phyloP scores from a whole-genome alignment of 2,888 invertebrate genomes.

The Caenorhabditis panamensis region DNA sequence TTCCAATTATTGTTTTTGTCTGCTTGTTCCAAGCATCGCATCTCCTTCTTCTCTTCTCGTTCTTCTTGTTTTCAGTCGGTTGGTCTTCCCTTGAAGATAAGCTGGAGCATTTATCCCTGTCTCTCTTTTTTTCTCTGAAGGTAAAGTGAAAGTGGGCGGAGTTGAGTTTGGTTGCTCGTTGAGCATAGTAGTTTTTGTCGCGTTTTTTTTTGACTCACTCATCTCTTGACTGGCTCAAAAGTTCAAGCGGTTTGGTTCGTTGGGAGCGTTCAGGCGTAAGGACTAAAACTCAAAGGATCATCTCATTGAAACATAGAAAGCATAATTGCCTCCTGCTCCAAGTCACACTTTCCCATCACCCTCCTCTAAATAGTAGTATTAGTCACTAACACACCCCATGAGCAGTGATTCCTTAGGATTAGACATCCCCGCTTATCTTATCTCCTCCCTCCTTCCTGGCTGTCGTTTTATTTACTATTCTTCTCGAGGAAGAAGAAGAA shows the following conservation, averaged over 20 bases:
- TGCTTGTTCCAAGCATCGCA: neutral
- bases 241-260: constrained; percentile 9
- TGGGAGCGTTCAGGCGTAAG: too few relatives aligned
- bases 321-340: too few relatives aligned
- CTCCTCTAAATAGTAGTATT: too few relatives aligned
- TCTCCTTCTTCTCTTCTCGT: neutral
- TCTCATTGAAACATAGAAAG: too few relatives aligned
- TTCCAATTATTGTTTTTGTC: constrained; percentile 24
- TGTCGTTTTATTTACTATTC: constrained; percentile 40
- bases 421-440: constrained; percentile 18
- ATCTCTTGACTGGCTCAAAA: constrained; percentile 6
- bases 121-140: neutral
- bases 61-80: neutral
- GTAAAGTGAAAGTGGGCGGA: neutral
- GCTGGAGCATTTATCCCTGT: constrained; percentile 14
- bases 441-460: neutral
- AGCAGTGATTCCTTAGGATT: constrained; percentile 19
- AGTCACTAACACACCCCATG: neutral
- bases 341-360: too few relatives aligned
- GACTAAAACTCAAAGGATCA: too few relatives aligned
- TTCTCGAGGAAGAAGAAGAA: constrained; percentile 14
- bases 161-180: neutral
- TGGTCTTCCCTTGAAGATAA: neutral
- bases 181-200: neutral
- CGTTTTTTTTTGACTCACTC: neutral